These are phyloP conservation scores for Cariama cristata DNA, from an alignment of 2,113 vertebrate genomes.

Conservation along the genomic window DNA sequence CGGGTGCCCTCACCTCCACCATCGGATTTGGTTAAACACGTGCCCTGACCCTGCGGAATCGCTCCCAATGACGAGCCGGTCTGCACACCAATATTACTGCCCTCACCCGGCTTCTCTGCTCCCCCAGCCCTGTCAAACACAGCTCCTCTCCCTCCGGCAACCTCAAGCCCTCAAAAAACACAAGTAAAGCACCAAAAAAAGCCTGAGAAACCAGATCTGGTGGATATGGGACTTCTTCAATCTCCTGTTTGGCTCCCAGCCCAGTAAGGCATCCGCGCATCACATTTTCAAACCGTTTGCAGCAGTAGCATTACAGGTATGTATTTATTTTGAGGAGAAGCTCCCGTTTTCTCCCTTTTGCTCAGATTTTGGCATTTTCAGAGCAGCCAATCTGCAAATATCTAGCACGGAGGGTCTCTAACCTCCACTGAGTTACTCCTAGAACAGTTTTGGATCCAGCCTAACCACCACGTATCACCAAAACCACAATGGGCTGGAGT, in stretches of 20 bases:
- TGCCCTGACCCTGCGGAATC: fast-evolving
- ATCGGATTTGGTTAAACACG: background rate
- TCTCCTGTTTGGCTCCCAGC: background rate
- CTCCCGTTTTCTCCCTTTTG: fast-evolving
- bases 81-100: fast-evolving
- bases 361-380: background rate
- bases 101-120: background rate
- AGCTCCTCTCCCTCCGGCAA: background rate
- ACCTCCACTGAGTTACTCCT: background rate
- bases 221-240: background rate
- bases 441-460: background rate
- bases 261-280: fast-evolving
- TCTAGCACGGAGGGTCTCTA: background rate
- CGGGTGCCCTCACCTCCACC: background rate
- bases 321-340: background rate
- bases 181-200: background rate
- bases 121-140: background rate
- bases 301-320: background rate
- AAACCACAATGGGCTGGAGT: background rate
- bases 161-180: background rate
- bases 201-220: background rate
- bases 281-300: background rate
- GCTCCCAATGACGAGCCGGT: fast-evolving
- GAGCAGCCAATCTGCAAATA: background rate
- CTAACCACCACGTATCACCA: fast-evolving